Evolutionary conservation across 2,113 vertebrate species (phyloP).

Genomic region (Austrofundulus limnaeus): DNA sequence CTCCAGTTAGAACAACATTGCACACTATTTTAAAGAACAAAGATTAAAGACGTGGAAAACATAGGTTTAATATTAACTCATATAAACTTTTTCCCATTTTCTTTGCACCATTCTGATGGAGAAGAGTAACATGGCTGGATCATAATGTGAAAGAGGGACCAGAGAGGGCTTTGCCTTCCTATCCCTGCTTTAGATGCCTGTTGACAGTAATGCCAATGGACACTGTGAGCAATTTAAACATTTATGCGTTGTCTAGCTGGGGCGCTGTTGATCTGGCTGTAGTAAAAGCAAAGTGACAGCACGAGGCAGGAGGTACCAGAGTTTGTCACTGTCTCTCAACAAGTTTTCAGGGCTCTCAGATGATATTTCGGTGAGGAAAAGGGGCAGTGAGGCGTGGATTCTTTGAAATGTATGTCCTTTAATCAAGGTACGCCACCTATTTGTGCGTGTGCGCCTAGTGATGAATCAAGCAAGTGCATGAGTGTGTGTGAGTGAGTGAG

Average conservation of each 20-base stretch:
- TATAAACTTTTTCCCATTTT: too few species aligned
- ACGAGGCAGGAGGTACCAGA: conserved; percentile 65
- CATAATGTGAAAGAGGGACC: conserved; percentile 72
- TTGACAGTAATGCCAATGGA: conserved; percentile 86
- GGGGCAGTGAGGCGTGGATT: conserved; percentile 17
- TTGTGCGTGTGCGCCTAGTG: conserved; percentile 39
- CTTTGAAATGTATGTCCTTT: conserved; percentile 16
- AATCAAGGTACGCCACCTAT: conserved; percentile 31
- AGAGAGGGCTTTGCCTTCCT: conserved; percentile 70
- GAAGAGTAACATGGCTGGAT: conserved; percentile 57
- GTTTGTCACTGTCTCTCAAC: conserved; percentile 57
- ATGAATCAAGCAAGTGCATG: conserved; percentile 5
- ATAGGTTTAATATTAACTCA: too few species aligned
- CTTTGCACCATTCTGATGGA: conserved; percentile 28
- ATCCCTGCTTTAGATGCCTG: conserved; percentile 77
- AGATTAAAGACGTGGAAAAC: too few species aligned
- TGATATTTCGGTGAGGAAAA: conserved; percentile 21
- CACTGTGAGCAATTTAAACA: conserved; percentile 86
- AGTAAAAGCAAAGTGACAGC: conserved; percentile 86
- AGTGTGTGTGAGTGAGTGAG: conserved; percentile 1
- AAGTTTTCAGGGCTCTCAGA: conserved; percentile 49
- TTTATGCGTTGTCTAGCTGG: conserved; percentile 84
- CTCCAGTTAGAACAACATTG: too few species aligned
- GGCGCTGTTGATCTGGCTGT: conserved; percentile 75
- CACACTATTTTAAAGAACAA: too few species aligned